Base-by-base conservation (phyloP, 1,140 invertebrate species). In the Calephelis nemesis region DNA sequence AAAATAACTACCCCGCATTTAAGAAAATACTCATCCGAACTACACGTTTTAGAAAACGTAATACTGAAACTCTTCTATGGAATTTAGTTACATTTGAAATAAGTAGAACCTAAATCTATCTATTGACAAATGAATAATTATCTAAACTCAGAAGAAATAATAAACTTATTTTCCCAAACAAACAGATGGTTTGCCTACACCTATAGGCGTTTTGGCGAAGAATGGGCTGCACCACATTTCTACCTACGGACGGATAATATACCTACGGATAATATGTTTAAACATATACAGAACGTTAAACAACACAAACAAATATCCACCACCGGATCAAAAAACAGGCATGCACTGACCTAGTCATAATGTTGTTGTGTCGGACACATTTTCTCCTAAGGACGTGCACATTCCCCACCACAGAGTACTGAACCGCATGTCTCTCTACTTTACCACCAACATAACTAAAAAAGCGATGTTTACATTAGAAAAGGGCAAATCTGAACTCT, bases 381-480 rank as follows among this genome's bases (percentile, higher is more conserved):
- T 79, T 79, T 77, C 77, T 81, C 76, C 82, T 89, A 87, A 80
- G 76, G 68, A 83, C 81, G 71, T 81, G 69, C 65, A 92, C 79
- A 85, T 92, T 93, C 66, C 92, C 92, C 65, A 93, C 78, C 81
- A 93, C 87, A 73, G 85, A 85, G 88, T 93, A 93, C 80, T 93
- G 91, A 77, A 93, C 84, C 67, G 89, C 85, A 77, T 90, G 91
- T 82, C 74, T 92, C 85, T 94, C 93, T 92, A 93, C 82, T 68
- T 83, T 91, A 85, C 86, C 91, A 84, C 92, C 93, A 75, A 93
- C 80, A 82, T 92, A 87, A 87, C 93, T 94, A 93, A 84, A 91
- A 81, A 90, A 81, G 75, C 81, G 42, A 73, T 78, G 63, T 73
- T n/a, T 71, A 74, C 40, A 52, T 70, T 63, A 71, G 13, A 45